A percentile compares a stretch with the other conserved stretches of the same genome.
These are phyloP conservation scores for Drosophila nigrodunni DNA, from an alignment of 1,140 invertebrate species.

Conservation along the genomic window DNA sequence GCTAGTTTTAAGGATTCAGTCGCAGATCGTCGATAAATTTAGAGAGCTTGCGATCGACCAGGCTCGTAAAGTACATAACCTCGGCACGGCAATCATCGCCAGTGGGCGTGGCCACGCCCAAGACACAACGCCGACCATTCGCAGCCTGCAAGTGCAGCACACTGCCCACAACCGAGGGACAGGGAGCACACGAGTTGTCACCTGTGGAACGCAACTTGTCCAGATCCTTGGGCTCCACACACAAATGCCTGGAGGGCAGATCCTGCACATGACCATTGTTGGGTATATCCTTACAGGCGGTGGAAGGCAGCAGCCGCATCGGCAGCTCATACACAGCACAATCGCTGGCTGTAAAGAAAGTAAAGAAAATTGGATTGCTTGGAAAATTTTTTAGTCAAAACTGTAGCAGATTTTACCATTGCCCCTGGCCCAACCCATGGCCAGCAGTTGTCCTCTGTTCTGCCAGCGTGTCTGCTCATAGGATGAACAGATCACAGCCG, in stretches of 20 bases:
- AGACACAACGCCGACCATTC: slow-evolving; percentile 55
- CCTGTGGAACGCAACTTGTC: slow-evolving; percentile 39
- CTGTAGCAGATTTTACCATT: slow-evolving; percentile 40
- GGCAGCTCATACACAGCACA: slow-evolving; percentile 65
- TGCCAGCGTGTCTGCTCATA: slow-evolving; percentile 60
- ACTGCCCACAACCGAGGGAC: slow-evolving; percentile 58
- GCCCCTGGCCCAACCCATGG: slow-evolving; percentile 61
- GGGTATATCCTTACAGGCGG: slow-evolving; percentile 43
- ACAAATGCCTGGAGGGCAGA: slow-evolving; percentile 47
- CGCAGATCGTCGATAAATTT: slow-evolving; percentile 42
- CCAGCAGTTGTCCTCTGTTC: slow-evolving; percentile 50
- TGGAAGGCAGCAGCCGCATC: slow-evolving; percentile 59
- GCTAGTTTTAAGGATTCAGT: not conserved
- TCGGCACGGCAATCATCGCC: slow-evolving; percentile 35
- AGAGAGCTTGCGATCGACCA: slow-evolving; percentile 39
- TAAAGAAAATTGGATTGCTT: not conserved
- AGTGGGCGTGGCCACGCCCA: slow-evolving; percentile 68
- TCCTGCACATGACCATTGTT: slow-evolving; percentile 27
- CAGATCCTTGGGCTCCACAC: slow-evolving; percentile 27
- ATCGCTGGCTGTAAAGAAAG: slow-evolving; percentile 38
- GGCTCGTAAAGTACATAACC: slow-evolving; percentile 60
- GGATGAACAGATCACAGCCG: slow-evolving; percentile 56
- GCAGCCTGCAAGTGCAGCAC: slow-evolving; percentile 57
- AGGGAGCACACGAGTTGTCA: slow-evolving; percentile 43
- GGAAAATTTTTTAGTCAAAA: not conserved